Evolutionary conservation across 2,888 invertebrate genomes (phyloP).

Genomic region (Julus scandinavius): DNA sequence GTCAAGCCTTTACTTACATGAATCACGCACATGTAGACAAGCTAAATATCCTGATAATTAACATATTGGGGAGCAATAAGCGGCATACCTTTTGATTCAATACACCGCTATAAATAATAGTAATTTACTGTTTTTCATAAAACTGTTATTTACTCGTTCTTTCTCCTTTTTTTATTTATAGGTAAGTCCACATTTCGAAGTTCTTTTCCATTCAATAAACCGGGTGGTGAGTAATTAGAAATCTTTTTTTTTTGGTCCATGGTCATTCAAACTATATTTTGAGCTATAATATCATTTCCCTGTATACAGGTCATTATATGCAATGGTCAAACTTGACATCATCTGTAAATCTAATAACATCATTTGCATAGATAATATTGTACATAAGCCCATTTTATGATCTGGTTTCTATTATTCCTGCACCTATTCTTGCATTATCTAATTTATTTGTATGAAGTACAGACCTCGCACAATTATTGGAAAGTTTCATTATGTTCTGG

Average conservation of each 20-base stretch:
- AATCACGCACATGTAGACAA: background rate
- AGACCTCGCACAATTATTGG: background rate
- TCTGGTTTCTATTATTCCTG: background rate
- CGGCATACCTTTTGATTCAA: background rate
- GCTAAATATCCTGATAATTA: background rate
- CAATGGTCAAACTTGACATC: background rate
- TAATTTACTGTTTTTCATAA: too few relatives aligned
- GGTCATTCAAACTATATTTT: too few relatives aligned
- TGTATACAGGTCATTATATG: background rate
- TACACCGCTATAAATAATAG: background rate
- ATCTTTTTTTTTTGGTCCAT: background rate
- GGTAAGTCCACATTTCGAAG: slow-evolving; percentile 1
- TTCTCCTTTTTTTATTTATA: background rate
- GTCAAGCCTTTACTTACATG: slow-evolving; percentile 17
- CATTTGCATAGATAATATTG: background rate
- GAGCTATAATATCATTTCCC: too few relatives aligned
- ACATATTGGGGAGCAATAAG: background rate
- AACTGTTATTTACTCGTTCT: background rate
- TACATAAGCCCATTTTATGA: background rate
- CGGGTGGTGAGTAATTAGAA: background rate
- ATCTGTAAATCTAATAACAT: background rate
- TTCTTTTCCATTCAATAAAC: background rate
- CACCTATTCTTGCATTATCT: background rate
- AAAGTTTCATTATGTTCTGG: background rate
- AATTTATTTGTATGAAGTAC: background rate